Conservation (phyloP, 1,140 invertebrate genomes). For the Ceratosolen fusciceps region DNA sequence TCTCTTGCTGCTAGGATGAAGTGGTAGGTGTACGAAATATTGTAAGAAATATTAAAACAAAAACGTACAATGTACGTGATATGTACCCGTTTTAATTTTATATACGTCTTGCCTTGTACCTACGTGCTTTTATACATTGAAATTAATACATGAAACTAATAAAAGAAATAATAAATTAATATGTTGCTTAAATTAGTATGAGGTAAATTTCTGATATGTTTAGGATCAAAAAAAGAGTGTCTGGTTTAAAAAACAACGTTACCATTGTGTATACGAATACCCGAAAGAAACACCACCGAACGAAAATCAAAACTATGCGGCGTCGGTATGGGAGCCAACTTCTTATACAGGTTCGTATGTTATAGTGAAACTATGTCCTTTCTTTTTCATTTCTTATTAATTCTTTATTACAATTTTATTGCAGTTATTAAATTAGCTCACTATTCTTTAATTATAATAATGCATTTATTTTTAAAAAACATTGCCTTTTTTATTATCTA, state of each 20-base stretch:
- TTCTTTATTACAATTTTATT: too few species aligned
- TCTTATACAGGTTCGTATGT: conserved; percentile 62
- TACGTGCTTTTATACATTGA: not conserved
- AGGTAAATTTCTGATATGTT: conserved; percentile 48
- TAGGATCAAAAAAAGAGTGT: conserved; percentile 76
- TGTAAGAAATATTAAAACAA: not conserved
- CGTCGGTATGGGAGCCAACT: conserved; percentile 64
- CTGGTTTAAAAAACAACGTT: conserved; percentile 86
- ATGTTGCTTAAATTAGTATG: not conserved
- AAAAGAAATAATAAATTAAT: not conserved
- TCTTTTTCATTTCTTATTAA: too few species aligned
- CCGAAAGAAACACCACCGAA: conserved; percentile 75
- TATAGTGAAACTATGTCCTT: too few species aligned
- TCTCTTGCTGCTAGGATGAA: conserved; percentile 65
- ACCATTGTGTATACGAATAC: conserved; percentile 87
- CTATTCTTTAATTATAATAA: not conserved
- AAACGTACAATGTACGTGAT: not conserved
- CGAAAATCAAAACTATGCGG: conserved; percentile 57
- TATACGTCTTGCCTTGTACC: not conserved
- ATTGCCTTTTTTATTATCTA: not conserved
- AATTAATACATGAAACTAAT: not conserved
- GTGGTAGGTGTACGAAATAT: conserved; percentile 61
- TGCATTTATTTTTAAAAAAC: not conserved
- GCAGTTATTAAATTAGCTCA: too few species aligned
- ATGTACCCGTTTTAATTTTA: not conserved